Evolutionary conservation across 2,797 vertebrate species (phyloP), one percentile per base, ranked within the genome.

Genomic region (Phoxinus dragarum): DNA sequence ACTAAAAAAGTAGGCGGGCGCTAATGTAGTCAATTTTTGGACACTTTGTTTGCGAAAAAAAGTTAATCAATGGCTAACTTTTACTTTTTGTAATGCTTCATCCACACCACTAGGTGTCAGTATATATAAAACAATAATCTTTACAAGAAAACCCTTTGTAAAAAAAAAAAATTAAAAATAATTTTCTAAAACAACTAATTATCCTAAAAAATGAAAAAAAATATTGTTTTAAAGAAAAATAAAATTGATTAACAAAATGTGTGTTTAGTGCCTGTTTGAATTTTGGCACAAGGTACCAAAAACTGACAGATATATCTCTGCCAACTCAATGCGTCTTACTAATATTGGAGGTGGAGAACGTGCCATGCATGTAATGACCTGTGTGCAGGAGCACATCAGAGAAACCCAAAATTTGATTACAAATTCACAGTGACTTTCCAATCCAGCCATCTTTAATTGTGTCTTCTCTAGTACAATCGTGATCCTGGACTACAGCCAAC

Each of bases 301-400:
- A 82, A 71, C 81, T 68, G 81, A 49, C 54, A 85, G 85, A 72
- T 87, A 66, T 6, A 68, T 44, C 3, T 23, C 68, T 74, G 84
- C 68, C 67, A 88, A 88, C 86, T 87, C 73, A 85, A 89, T 90
- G 91, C 9, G 34, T 64, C 36, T 84, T 23, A 81, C 85, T 87
- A 87, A 69, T 10, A 47, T 71, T 34, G 77, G 84, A 66, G 34
- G 86, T 31, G 84, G 54, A 19, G 10, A 87, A 81, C 36, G 66
- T 88, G 80, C 88, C 64, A 67, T 84, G 84, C 80, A 7, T 47
- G 44, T 84, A 88, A 87, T 84, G 86, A 81, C 79, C 38, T 47
- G 9, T 47, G 68, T 44, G 23, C 71, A 83, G 72, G 54, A 82
- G 77, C 49, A 54, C 3, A 47, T 56, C 44, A n/a, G n/a, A 56